phyloP scores from a whole-genome alignment of 2,113 vertebrate genomes.

The Laticauda colubrina region DNA sequence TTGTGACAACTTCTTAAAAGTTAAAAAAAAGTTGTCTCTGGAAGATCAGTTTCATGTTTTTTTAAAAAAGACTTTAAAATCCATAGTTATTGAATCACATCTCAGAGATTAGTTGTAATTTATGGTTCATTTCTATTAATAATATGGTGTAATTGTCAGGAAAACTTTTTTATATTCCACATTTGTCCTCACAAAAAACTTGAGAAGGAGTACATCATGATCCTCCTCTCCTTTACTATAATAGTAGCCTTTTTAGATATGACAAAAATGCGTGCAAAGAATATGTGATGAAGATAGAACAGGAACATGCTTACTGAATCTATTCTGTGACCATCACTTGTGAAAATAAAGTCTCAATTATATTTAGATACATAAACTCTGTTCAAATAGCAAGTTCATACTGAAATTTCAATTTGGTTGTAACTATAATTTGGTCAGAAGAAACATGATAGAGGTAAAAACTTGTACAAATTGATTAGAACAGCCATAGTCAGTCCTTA shows the following conservation, averaged over 20 bases:
- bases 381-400: not conserved
- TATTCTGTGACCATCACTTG: not conserved
- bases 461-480: not conserved
- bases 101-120: conserved; percentile 44
- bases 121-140: conserved; percentile 35
- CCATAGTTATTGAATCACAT: conserved; percentile 52
- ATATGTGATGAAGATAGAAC: not conserved
- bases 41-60: conserved; percentile 53
- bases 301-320: not conserved
- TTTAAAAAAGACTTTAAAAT: conserved; percentile 50
- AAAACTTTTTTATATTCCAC: not conserved
- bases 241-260: not conserved
- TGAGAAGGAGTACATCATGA: not conserved
- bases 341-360: not conserved
- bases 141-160: not conserved
- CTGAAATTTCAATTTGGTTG: not conserved
- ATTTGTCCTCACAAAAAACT: not conserved
- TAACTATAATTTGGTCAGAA: not conserved
- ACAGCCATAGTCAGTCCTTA: not conserved
- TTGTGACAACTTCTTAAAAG: conserved; percentile 50
- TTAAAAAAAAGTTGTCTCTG: conserved; percentile 48
- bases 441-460: not conserved
- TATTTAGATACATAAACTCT: not conserved
- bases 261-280: not conserved
- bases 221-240: not conserved